Evolutionary conservation across 2,113 vertebrate genomes (phyloP).

Genomic region (Alethe diademata): DNA sequence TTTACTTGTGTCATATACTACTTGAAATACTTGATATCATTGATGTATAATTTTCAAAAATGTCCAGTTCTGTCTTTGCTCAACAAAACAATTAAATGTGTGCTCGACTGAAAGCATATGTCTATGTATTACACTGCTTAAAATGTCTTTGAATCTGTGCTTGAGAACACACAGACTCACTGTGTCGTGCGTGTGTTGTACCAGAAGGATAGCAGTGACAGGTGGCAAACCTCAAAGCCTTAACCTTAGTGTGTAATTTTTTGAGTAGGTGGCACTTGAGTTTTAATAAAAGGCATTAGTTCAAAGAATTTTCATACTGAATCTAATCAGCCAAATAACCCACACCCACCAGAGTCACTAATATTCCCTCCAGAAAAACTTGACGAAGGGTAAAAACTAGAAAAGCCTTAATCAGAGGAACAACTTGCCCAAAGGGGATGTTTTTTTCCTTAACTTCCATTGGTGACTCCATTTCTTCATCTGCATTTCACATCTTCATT

Average conservation of each 20-base stretch:
- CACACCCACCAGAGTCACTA: neutral
- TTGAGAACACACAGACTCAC: neutral
- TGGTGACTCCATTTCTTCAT: neutral
- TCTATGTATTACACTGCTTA: neutral
- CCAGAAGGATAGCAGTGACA: neutral
- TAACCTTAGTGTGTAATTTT: neutral
- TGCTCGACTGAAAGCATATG: neutral
- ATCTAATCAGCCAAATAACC: neutral
- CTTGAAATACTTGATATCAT: neutral
- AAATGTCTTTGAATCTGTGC: neutral
- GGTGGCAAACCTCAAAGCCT: neutral
- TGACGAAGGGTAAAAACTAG: neutral
- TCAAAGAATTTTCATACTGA: neutral
- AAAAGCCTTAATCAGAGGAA: neutral
- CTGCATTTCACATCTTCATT: neutral
- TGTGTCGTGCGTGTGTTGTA: neutral
- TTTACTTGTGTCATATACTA: neutral
- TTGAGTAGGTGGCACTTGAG: neutral
- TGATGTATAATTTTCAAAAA: neutral
- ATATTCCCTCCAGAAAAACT: neutral
- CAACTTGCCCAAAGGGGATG: neutral
- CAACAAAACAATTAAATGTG: neutral
- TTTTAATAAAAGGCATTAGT: neutral
- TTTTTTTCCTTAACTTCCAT: neutral
- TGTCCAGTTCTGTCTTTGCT: neutral